Base-by-base conservation (phyloP, 2,888 invertebrate species). In the Hypena proboscidalis region DNA sequence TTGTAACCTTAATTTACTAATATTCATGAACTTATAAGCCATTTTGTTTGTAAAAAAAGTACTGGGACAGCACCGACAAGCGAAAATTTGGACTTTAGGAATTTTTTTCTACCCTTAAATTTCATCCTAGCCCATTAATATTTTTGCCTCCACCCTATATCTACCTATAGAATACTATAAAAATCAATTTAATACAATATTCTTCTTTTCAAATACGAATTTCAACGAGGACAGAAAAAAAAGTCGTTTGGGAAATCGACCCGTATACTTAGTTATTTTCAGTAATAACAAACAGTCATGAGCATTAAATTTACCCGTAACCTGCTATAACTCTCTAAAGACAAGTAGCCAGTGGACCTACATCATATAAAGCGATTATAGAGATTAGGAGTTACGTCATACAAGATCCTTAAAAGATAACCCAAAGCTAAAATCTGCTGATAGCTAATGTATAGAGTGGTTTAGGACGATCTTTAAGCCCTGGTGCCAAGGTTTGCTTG, bases 311-410 rank as follows among this genome's bases (percentile, higher is more conserved):
- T 14, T 38, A 13, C 7, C 3, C 5, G 19, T 38, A 51, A 25
- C 11, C 22, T 15, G 25, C 39, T 48, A 58, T 44, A 35, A 36
- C 32, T 44, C 30, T 39, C 35, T 37, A 58, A 40, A 32, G 53
- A 58, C 48, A 47, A 32, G 41, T 11, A 36, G 10, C 11, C 47
- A 37, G 29, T 38, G 36, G 59, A 58, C 43, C 40, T 63, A 46
- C 19, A 63, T 63, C 59, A 59, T 53, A 63, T 38, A 49, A 58
- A 58, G 37, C 27, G 41, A 59, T 49, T 58, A 53, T 49, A 44
- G 38, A 23, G 6, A 54, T 50, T 42, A 34, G 22, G 32, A 54
- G 53, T 58, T 59, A 63, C 29, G 54, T 43, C 3, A 17, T 17
- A 36, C 43, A 39, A 40, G 35, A 30, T 23, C 27, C 41, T 48